Evolutionary conservation across 2,113 vertebrate genomes (phyloP).

Genomic region (Corapipo altera): DNA sequence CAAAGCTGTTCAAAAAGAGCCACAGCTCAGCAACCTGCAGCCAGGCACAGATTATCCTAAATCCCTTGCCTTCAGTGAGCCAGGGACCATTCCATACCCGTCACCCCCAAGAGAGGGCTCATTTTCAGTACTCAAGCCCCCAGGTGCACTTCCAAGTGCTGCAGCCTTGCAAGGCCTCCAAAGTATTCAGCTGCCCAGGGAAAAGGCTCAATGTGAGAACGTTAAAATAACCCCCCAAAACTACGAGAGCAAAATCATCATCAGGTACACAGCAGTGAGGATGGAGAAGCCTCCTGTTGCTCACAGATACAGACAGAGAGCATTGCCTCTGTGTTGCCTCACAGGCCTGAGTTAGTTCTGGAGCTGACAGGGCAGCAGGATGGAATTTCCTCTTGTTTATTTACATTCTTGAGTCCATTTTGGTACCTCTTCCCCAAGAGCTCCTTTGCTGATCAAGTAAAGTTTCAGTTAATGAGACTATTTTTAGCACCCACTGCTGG

Average conservation of each 20-base stretch:
- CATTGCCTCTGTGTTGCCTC: neutral
- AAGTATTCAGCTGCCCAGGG: neutral
- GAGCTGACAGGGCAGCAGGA: neutral
- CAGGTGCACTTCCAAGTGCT: neutral
- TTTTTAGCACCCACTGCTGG: constrained; percentile 10
- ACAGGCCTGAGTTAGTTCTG: neutral
- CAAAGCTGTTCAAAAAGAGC: neutral
- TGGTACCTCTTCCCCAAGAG: neutral
- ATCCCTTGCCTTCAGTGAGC: neutral
- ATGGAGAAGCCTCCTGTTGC: neutral
- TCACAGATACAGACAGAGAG: neutral
- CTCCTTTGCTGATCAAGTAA: neutral
- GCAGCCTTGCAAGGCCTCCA: neutral
- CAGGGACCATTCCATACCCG: neutral
- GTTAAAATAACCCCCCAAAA: neutral
- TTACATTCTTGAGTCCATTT: neutral
- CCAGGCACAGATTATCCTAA: neutral
- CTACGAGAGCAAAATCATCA: neutral
- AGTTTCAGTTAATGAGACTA: neutral
- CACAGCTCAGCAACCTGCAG: neutral
- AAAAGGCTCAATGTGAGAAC: neutral
- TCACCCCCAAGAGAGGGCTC: neutral
- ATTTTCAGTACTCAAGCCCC: neutral
- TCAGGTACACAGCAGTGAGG: fast-evolving
- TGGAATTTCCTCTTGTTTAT: neutral